Base-by-base conservation (phyloP, 2,888 invertebrate genomes). In the Nomada ferruginata region DNA sequence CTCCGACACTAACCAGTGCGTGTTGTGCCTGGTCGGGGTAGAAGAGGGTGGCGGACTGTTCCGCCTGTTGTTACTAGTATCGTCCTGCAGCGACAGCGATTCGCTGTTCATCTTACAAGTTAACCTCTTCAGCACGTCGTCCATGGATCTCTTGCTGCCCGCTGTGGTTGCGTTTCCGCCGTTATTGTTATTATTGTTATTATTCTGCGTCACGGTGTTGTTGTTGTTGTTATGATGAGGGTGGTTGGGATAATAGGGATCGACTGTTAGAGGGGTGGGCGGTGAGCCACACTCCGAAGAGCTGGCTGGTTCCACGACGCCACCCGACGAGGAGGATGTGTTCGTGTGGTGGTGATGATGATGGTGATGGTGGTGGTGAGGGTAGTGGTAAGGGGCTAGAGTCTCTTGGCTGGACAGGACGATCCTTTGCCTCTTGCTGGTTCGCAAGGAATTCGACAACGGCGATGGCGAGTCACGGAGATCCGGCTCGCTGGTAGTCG, bases 61-160 rank as follows among this genome's bases (percentile, higher is more conserved):
- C 82, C 96, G 96, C 44, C 96, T 96, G 53, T 96, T 96, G 85
- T 96, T 96, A 60, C 96, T 96, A 60, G 96, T 96, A 93, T 96
- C 95, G 91, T 96, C 96, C 92, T 97, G 96, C 89, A 96, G 96
- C 83, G 96, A 96, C 84, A 96, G 95, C 57, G 96, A 96, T 91
- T 96, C 96, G 93, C 96, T 96, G 93, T 96, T 96, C 96, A 97
- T 97, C 94, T 97, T 98, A 84, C 97, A 97, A 86, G 97, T 97
- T 89, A 97, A 95, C 93, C 97, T 96, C 94, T 97, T 97, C 72
- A 98, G 95, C 61, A 98, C 98, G 94, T 98, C 97, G 94, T 98
- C 98, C 98, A 98, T 98, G 82, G 97, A 97, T 94, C 97, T 95
- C 94, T 97, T 97, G 89, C 95, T 95, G 81, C 96, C 95, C 77